Evolutionary conservation across 2,797 vertebrate species (phyloP).

Genomic region (Sphaeramia orbicularis): DNA sequence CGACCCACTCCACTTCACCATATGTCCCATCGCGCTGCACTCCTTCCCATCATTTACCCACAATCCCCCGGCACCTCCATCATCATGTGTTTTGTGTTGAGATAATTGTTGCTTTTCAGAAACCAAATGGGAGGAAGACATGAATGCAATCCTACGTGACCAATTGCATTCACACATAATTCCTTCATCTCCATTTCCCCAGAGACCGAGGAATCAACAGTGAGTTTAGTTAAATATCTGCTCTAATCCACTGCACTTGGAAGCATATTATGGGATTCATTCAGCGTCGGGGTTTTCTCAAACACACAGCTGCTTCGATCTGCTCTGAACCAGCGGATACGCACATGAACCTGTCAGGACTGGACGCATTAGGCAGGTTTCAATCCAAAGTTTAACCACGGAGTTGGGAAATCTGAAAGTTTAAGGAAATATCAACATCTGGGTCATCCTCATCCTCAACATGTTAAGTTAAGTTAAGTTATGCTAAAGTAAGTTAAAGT

Average conservation of each 20-base stretch:
- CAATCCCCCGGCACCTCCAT: conserved; percentile 19
- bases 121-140: conserved; percentile 72
- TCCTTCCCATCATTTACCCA: conserved; percentile 82
- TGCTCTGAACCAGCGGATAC: too few relatives aligned
- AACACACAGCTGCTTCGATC: too few relatives aligned
- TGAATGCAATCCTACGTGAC: conserved; percentile 52
- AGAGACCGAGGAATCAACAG: too few relatives aligned
- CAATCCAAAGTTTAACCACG: too few relatives aligned
- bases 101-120: conserved; percentile 91
- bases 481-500: too few relatives aligned
- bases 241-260: conserved; percentile 15
- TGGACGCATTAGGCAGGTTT: too few relatives aligned
- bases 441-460: too few relatives aligned
- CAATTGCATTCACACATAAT: conserved; percentile 76
- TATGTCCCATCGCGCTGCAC: conserved; percentile 94
- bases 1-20: conserved; percentile 86
- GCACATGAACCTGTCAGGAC: too few relatives aligned
- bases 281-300: too few relatives aligned
- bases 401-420: too few relatives aligned
- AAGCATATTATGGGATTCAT: background rate
- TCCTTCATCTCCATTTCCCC: conserved; percentile 67
- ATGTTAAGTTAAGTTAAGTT: too few relatives aligned
- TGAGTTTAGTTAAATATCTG: conserved; percentile 18
- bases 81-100: conserved; percentile 81
- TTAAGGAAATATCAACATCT: too few relatives aligned